Base-by-base conservation (phyloP, 2,113 vertebrate species). In the Cheilinus undulatus region DNA sequence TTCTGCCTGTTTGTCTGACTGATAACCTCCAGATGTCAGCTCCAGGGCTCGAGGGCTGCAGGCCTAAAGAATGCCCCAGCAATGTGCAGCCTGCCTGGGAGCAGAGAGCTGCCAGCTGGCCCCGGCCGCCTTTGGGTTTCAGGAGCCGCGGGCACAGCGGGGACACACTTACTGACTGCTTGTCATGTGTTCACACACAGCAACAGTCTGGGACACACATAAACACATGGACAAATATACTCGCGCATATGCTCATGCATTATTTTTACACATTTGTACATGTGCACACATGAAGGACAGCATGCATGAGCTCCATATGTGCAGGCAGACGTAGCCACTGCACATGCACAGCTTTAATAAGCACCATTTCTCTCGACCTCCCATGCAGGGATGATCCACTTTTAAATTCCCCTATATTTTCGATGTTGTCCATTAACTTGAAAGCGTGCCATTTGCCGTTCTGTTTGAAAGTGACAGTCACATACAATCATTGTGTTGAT, bases 1-100 rank as follows among this genome's bases (percentile, higher is more conserved):
- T 76, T 82, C 69, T 63, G 86, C 86, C 75, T 87, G 71, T 86
- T 91, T 84, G 83, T 85, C 72, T 68, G 84, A 71, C 70, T 72
- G 90, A 90, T 90, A 91, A 93, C 88, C 83, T 92, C 92, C 92
- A 93, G 91, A 93, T 93, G 91, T 92, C 88, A 83, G 87, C 67
- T 80, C 74, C 86, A 77, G 85, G 85, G 76, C 88, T 73, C 13
- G 0, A 73, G 70, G 69, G 53, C 67, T 77, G 67, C 46, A 20
- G 73, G 83, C 80, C 80, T 76, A 67, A 83, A 86, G 73, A 83
- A 79, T 70, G 49, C 83, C 88, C 80, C 66, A 56, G 71, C 63
- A 86, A 78, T 72, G 68, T 32, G 65, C 83, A 73, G 73, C 53
- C 83, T 86, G 78, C 76, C 68, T 70, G 72, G 76, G 80, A 87